Evolutionary conservation across 2,888 invertebrate genomes (phyloP).

Genomic region (Teinopalpus imperialis): DNA sequence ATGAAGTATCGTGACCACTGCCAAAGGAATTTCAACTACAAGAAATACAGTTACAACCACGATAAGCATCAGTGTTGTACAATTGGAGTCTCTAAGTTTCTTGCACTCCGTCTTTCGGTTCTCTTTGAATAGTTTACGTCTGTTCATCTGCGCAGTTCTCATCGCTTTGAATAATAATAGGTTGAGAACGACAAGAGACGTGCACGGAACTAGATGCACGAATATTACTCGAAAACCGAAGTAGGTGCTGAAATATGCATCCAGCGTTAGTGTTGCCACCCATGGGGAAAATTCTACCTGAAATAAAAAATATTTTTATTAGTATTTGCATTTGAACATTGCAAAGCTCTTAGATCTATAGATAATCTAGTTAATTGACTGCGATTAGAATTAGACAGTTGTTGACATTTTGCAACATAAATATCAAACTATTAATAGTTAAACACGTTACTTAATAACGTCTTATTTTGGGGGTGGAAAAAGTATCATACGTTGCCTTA

Average conservation of each 20-base stretch:
- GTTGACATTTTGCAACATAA: too few species aligned
- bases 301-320: conserved; percentile 31
- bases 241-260: conserved; percentile 91
- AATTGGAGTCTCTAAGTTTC: conserved; percentile 89
- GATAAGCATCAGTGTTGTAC: conserved; percentile 93
- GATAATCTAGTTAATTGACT: too few species aligned
- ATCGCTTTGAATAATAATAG: conserved; percentile 93
- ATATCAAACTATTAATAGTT: too few species aligned
- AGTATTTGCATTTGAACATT: too few species aligned
- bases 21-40: conserved; percentile 91
- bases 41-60: conserved; percentile 93
- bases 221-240: conserved; percentile 93
- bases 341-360: too few species aligned
- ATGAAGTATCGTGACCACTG: conserved; percentile 91
- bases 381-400: too few species aligned
- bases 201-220: conserved; percentile 94
- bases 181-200: conserved; percentile 93
- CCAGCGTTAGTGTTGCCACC: conserved; percentile 86
- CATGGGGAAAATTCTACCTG: conserved; percentile 84
- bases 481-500: too few species aligned
- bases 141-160: conserved; percentile 89
- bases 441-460: too few species aligned
- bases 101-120: conserved; percentile 91
- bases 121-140: conserved; percentile 88
- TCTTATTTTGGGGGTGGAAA: too few species aligned